Evolutionary conservation across 2,797 vertebrate genomes (phyloP).

Genomic region (Spinibarbus caldwelli): DNA sequence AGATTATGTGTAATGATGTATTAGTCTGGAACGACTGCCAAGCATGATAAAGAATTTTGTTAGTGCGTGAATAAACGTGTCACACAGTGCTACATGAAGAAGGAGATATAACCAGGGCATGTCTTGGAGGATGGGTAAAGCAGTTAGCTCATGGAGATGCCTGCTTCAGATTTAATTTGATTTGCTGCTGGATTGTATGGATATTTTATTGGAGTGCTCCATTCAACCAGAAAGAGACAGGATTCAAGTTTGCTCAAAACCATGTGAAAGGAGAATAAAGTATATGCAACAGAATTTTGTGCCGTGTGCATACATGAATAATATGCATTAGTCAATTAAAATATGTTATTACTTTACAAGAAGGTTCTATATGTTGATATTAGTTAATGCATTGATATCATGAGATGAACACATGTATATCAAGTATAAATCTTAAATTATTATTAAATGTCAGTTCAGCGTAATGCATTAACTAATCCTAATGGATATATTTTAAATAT

Average conservation of each 20-base stretch:
- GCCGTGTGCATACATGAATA: neutral
- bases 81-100: constrained; percentile 45
- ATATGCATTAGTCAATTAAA: constrained; percentile 1
- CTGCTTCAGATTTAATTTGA: constrained; percentile 51
- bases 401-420: neutral
- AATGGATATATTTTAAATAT: too few relatives aligned
- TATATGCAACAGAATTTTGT: neutral
- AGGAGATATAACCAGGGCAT: constrained; percentile 59
- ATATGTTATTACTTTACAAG: neutral
- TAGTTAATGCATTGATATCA: neutral
- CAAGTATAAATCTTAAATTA: neutral
- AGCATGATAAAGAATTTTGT: constrained; percentile 27
- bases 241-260: constrained; percentile 34
- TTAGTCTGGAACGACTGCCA: constrained; percentile 7
- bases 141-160: constrained; percentile 47
- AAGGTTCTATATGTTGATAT: neutral
- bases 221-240: constrained; percentile 45
- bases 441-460: neutral
- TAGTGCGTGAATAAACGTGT: constrained; percentile 51
- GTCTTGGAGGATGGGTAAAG: constrained; percentile 50
- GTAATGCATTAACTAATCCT: neutral
- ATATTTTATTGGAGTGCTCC: constrained; percentile 51
- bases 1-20: neutral
- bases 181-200: constrained; percentile 54
- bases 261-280: constrained; percentile 1